phyloP scores from a whole-genome alignment of 2,113 vertebrate genomes.

The Grantiella picta region DNA sequence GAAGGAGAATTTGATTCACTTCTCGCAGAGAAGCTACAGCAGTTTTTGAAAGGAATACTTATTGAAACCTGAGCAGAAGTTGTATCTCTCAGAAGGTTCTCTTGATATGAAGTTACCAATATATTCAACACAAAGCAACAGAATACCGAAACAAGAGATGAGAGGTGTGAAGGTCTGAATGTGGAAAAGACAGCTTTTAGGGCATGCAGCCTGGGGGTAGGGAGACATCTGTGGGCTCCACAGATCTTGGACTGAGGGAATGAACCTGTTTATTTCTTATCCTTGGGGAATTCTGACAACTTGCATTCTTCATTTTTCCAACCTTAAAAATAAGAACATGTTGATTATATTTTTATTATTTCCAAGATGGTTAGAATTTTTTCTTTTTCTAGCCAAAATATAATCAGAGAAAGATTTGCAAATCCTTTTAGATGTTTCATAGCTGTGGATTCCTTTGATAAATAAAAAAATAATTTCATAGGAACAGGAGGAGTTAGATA shows the following conservation, averaged over 20 bases:
- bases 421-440: not conserved
- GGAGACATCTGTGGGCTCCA: not conserved
- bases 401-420: not conserved
- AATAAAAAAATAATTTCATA: not conserved
- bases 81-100: not conserved
- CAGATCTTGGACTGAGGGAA: not conserved
- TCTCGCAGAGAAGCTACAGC: not conserved
- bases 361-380: not conserved
- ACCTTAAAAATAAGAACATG: not conserved
- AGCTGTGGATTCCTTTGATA: not conserved
- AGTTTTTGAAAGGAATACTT: not conserved
- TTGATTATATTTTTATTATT: not conserved
- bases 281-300: not conserved
- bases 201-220: not conserved
- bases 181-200: not conserved
- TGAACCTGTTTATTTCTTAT: not conserved
- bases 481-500: not conserved
- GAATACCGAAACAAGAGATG: not conserved
- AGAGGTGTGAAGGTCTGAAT: not conserved
- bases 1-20: not conserved
- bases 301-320: not conserved
- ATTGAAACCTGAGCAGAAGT: not conserved
- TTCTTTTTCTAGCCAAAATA: not conserved
- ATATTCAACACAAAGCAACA: not conserved
- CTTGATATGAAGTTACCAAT: not conserved